These are phyloP conservation scores for Chroicocephalus ridibundus DNA, from an alignment of 2,113 vertebrate genomes.

Conservation along the genomic window DNA sequence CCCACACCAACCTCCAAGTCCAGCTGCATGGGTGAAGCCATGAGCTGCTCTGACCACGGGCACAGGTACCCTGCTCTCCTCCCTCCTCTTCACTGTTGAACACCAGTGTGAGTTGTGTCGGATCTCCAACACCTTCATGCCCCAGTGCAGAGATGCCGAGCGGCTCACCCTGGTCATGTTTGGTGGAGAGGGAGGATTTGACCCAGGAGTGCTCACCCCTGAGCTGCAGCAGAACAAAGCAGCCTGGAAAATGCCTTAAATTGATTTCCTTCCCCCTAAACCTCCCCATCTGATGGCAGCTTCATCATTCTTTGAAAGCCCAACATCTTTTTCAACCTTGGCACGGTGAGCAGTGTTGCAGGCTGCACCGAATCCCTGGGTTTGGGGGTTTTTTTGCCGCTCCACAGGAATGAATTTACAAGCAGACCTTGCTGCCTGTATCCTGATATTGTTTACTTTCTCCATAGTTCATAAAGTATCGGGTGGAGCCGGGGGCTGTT, in stretches of 20 bases:
- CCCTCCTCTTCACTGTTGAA: accelerated
- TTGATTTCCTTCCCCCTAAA: background rate
- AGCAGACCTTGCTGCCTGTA: background rate
- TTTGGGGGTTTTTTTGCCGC: background rate
- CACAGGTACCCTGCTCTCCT: background rate
- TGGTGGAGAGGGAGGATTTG: background rate
- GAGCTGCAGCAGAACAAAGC: background rate
- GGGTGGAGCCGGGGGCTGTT: background rate
- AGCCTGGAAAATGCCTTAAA: background rate
- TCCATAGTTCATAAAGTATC: background rate
- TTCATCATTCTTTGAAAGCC: background rate
- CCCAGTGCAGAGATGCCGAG: background rate
- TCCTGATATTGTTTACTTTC: background rate
- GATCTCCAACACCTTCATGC: background rate
- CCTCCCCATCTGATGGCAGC: background rate
- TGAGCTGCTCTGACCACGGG: background rate
- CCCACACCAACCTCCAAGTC: background rate
- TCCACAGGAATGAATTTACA: background rate
- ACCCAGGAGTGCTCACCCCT: background rate
- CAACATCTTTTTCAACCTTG: background rate
- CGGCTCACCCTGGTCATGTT: background rate
- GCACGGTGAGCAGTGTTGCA: accelerated
- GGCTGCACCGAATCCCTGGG: accelerated
- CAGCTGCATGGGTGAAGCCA: background rate
- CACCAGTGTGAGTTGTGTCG: background rate